Evolutionary conservation across 2,888 invertebrate genomes (phyloP).

Genomic region (Cremastobaeus sp.): DNA sequence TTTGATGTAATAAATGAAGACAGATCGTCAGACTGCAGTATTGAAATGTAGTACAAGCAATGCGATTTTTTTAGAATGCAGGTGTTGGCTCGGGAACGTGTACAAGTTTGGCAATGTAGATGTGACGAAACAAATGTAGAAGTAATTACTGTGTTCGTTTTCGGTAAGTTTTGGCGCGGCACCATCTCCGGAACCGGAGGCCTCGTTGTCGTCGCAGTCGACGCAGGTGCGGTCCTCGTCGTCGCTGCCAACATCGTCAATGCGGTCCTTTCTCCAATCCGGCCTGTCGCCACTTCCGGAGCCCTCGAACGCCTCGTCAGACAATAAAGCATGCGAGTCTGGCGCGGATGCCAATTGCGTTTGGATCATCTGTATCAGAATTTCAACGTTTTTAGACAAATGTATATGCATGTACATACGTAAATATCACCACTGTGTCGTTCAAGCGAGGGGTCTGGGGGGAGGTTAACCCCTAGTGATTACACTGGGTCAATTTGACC

Average conservation of each 20-base stretch:
- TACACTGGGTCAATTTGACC: too few relatives aligned
- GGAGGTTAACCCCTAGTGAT: too few relatives aligned
- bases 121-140: conserved; percentile 25
- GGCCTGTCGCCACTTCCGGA: conserved; percentile 75
- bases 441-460: too few relatives aligned
- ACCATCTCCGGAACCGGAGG: conserved; percentile 53
- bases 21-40: too few relatives aligned
- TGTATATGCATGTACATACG: too few relatives aligned
- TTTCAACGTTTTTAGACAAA: too few relatives aligned
- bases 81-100: conserved; percentile 7
- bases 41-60: too few relatives aligned
- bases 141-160: conserved; percentile 44
- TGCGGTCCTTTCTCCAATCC: conserved; percentile 61
- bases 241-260: conserved; percentile 64
- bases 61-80: too few relatives aligned
- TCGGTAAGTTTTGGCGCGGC: conserved; percentile 33
- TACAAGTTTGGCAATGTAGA: conserved; percentile 12
- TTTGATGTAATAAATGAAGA: too few relatives aligned
- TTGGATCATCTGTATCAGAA: conserved; percentile 70
- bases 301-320: conserved; percentile 75
- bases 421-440: too few relatives aligned
- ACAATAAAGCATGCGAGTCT: conserved; percentile 71
- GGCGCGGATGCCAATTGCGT: conserved; percentile 74
- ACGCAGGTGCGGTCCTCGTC: conserved; percentile 64
- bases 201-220: conserved; percentile 47